Evolutionary conservation across 2,797 vertebrate species (phyloP), one percentile per base, ranked within the genome.

Genomic region (Anguilla obscura): DNA sequence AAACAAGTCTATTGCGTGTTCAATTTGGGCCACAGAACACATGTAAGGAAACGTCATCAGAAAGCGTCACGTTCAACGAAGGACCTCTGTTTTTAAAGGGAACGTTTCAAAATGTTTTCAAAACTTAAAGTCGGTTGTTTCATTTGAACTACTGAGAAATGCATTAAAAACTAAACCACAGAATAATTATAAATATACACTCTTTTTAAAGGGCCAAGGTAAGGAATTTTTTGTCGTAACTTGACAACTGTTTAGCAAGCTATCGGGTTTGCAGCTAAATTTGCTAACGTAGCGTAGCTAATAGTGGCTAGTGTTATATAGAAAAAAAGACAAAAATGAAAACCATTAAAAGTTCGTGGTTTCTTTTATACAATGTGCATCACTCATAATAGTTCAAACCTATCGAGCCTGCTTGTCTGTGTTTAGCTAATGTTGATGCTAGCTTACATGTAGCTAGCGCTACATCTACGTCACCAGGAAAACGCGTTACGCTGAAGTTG

Each of bases 21-120:
- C 8, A 2, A 9, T 82, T 21, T 48, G 14, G 21, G 33, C 18
- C 3, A 50, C 14, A n/a, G 18, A 45, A 54, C n/a, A 24, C n/a
- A 1, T 16, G 9, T 5, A n/a, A 84, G n/a, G 4, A 7, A 0
- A 90, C 91, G 89, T 87, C 86, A 91, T 88, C 9, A 36, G 0
- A 0, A 1, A 6, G 92, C 91, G 92, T 69, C 90, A n/a, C 7
- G n/a, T 1, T 6, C 18, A 52, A 58, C 36, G 89, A 90, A 88
- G 93, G 89, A 88, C 89, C 90, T 74, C 48, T n/a, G 12, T 84
- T 91, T 93, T 93, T 92, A 93, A 93, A 86, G 90, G 91, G 87
- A 85, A 89, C 82, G 45, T 71, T 86, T 85, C 40, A 16, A 30
- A 24, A n/a, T 74, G 4, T 74, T 71, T 86, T 45, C 33, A 4